A percentile compares a stretch with the other conserved stretches of the same genome.
Evolutionary conservation across 2,888 invertebrate genomes (phyloP).

Genomic region (Buathra laborator): DNA sequence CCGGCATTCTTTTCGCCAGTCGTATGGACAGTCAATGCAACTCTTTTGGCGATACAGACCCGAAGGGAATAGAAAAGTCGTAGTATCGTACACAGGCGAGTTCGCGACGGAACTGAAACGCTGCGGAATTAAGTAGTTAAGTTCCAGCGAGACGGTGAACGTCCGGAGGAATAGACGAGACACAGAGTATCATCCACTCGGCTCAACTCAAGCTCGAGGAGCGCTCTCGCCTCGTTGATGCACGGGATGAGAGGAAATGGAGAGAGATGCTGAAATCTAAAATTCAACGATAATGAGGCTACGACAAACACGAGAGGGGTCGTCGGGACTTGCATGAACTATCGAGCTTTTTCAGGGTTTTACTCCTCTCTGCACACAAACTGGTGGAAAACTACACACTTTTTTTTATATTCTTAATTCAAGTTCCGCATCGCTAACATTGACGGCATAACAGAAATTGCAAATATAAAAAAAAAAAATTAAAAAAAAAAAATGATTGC

Average conservation of each 20-base stretch:
- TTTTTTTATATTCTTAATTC: not conserved
- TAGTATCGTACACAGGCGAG: too few species aligned
- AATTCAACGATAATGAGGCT: constrained; percentile 81
- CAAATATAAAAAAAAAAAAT: too few species aligned
- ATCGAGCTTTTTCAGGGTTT: constrained; percentile 52
- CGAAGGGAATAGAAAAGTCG: too few species aligned
- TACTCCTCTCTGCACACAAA: not conserved
- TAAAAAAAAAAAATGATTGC: too few species aligned
- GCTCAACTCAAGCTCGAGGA: constrained; percentile 61
- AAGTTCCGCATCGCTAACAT: not conserved
- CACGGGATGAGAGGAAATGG: constrained; percentile 13
- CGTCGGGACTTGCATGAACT: constrained; percentile 39
- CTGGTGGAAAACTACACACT: not conserved
- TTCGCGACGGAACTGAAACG: too few species aligned
- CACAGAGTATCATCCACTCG: constrained; percentile 55
- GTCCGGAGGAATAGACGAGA: constrained; percentile 58
- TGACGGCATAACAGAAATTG: not conserved
- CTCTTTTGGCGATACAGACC: too few species aligned
- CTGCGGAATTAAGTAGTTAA: constrained; percentile 36
- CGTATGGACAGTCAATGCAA: too few species aligned
- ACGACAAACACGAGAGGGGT: constrained; percentile 75
- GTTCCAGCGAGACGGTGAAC: constrained; percentile 57
- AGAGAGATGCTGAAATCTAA: constrained; percentile 73
- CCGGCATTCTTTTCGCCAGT: too few species aligned
- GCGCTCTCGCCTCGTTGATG: constrained; percentile 58